A percentile compares a stretch with the other conserved stretches of the same genome.
These are phyloP conservation scores for Dicerorhinus sumatrensis DNA, from an alignment of 2,113 vertebrate genomes.

Conservation along the genomic window DNA sequence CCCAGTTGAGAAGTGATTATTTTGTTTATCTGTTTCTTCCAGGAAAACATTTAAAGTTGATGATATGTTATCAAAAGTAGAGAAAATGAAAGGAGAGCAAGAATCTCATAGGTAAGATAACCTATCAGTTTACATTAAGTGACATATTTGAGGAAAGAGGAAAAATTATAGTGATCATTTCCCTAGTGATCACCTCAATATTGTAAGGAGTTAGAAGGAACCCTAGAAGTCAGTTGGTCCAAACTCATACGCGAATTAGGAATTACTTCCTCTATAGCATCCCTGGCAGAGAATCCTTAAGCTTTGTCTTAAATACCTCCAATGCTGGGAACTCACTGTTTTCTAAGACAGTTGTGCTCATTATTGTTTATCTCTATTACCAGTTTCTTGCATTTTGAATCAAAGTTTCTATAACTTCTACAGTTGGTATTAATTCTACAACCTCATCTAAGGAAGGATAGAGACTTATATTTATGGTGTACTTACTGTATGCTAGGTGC, in stretches of 20 bases:
- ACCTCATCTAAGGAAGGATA: not conserved
- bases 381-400: slow-evolving; percentile 4
- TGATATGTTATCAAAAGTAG: slow-evolving; percentile 96
- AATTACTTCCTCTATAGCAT: slow-evolving; percentile 40
- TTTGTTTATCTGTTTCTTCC: slow-evolving; percentile 83
- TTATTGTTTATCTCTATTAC: slow-evolving; percentile 21
- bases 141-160: slow-evolving; percentile 59
- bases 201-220: slow-evolving; percentile 54
- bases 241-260: slow-evolving; percentile 36
- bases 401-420: slow-evolving; percentile 6
- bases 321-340: not conserved
- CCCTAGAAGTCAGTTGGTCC: slow-evolving; percentile 18
- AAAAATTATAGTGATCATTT: slow-evolving; percentile 56
- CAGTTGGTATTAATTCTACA: not conserved
- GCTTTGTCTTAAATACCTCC: not conserved
- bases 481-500: not conserved
- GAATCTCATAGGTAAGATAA: slow-evolving; percentile 96
- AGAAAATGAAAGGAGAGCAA: slow-evolving; percentile 98
- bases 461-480: not conserved
- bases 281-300: slow-evolving; percentile 24
- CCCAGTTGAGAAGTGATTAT: slow-evolving; percentile 81
- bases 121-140: slow-evolving; percentile 70
- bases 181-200: slow-evolving; percentile 9
- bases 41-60: slow-evolving; percentile 99
- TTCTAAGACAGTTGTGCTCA: not conserved